Percentiles rank a stretch among this genome's conserved stretches.
phyloP scores from a whole-genome alignment of 2,888 invertebrate genomes.

The Nesidiocoris tenuis region DNA sequence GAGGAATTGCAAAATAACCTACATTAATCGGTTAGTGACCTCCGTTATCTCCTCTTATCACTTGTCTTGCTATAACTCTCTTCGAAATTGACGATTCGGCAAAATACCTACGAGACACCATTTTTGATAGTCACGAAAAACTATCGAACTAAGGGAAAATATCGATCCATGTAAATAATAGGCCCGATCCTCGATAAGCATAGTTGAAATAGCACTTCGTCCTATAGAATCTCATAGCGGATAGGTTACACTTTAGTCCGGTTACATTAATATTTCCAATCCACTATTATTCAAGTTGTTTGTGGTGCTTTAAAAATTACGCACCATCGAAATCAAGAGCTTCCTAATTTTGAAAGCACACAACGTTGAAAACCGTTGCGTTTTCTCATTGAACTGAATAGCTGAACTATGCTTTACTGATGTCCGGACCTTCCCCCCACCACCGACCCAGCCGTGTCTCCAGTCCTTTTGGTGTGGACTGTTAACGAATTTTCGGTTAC shows the following conservation, averaged over 20 bases:
- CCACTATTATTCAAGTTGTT: conserved; percentile 40
- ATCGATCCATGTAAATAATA: conserved; percentile 24
- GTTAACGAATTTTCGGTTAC: too few relatives aligned
- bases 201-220: neutral
- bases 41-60: too few relatives aligned
- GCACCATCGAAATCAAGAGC: conserved; percentile 48
- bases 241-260: conserved; percentile 7
- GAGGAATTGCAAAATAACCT: too few relatives aligned
- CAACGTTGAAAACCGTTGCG: neutral
- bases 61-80: too few relatives aligned
- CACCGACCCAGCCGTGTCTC: neutral
- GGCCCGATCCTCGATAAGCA: neutral
- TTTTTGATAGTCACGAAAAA: too few relatives aligned
- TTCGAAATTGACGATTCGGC: neutral
- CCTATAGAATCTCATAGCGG: neutral
- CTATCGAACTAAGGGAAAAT: too few relatives aligned
- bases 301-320: conserved; percentile 40
- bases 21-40: too few relatives aligned
- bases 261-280: conserved; percentile 25
- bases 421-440: neutral
- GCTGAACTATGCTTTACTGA: neutral
- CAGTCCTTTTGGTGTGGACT: too few relatives aligned
- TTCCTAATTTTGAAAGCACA: conserved; percentile 46
- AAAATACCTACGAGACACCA: neutral
- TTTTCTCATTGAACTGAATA: neutral